Evolutionary conservation across 2,888 invertebrate species (phyloP).

Genomic region (Plagodis pulveraria): DNA sequence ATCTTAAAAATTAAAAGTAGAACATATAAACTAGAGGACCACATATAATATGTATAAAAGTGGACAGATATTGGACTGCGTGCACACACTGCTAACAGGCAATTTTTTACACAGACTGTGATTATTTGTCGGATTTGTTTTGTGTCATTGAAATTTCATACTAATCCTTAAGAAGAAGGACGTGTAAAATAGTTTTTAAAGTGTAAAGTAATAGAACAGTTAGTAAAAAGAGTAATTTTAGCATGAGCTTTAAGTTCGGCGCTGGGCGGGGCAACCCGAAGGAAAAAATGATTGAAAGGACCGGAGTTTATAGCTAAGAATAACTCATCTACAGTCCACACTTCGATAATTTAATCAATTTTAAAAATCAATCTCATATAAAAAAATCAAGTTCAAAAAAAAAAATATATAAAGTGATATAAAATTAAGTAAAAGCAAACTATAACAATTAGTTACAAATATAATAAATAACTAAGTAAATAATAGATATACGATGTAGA

Average conservation of each 20-base stretch:
- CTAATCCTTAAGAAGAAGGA: conserved; percentile 44
- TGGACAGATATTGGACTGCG: conserved; percentile 80
- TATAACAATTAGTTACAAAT: too few species aligned
- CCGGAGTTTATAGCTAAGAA: conserved; percentile 65
- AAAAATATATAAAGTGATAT: too few species aligned
- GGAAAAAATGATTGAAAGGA: conserved; percentile 57
- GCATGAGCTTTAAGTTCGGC: conserved; percentile 70
- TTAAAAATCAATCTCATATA: too few species aligned
- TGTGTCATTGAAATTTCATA: conserved; percentile 64
- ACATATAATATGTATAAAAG: conserved; percentile 83
- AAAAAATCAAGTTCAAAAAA: too few species aligned
- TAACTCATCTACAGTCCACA: conserved; percentile 68
- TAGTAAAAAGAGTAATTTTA: conserved; percentile 53
- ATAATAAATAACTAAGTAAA: too few species aligned
- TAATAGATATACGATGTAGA: too few species aligned
- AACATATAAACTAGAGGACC: conserved; percentile 74
- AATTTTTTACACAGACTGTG: conserved; percentile 67
- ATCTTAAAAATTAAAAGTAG: conserved; percentile 65
- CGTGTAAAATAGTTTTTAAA: conserved; percentile 64
- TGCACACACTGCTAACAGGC: conserved; percentile 82
- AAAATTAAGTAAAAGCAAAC: too few species aligned
- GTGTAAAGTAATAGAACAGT: conserved; percentile 64
- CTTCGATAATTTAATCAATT: conserved; percentile 59
- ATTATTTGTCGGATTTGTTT: conserved; percentile 55
- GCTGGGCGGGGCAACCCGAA: conserved; percentile 81